These are phyloP conservation scores for Ditylenchus dipsaci DNA, from an alignment of 1,140 invertebrate genomes.

Conservation along the genomic window DNA sequence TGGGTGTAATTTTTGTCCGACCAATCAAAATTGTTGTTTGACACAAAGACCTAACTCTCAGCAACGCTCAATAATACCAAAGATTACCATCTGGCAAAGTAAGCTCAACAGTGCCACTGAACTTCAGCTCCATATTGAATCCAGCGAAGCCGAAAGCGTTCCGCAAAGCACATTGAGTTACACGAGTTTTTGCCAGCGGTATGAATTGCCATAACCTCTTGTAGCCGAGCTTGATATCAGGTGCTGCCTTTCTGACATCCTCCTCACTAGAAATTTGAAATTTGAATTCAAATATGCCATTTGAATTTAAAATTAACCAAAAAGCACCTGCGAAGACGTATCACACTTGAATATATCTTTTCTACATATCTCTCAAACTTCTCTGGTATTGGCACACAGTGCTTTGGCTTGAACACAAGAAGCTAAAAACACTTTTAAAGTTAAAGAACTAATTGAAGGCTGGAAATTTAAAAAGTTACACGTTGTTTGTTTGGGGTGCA, in stretches of 20 bases:
- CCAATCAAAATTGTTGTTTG: no score
- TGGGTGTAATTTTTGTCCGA: no score
- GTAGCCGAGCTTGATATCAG: neutral
- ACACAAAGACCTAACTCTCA: no score
- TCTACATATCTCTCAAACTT: neutral
- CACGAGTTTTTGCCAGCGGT: neutral
- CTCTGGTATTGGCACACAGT: neutral
- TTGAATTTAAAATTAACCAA: no score
- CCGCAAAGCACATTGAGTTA: neutral
- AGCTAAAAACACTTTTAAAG: neutral
- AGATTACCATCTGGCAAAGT: neutral
- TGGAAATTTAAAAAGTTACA: neutral
- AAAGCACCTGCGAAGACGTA: neutral
- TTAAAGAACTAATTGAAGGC: neutral
- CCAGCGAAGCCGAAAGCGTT: neutral
- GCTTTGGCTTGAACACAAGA: neutral
- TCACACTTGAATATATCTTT: neutral
- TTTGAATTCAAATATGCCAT: neutral
- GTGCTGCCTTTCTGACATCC: neutral
- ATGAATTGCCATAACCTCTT: neutral
- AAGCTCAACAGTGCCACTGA: neutral
- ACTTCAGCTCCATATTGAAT: neutral
- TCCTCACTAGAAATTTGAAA: neutral
- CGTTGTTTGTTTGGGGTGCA: neutral
- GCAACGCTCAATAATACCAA: no score